These are phyloP conservation scores for Allophyes oxyacanthae DNA, from an alignment of 2,888 invertebrate genomes.

Conservation along the genomic window DNA sequence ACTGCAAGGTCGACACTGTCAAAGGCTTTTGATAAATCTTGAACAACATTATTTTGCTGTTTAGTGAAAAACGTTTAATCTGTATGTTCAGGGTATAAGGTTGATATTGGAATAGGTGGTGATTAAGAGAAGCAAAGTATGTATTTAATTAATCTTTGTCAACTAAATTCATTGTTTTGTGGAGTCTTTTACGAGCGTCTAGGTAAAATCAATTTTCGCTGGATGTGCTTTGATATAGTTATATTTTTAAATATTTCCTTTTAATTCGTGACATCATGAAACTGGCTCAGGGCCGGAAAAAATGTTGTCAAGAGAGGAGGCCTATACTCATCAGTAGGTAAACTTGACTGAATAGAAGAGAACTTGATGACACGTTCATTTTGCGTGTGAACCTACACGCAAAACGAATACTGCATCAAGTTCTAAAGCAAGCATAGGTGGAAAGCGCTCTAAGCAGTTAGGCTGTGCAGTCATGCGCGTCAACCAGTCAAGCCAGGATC, in stretches of 20 bases:
- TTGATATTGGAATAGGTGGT: slow-evolving; percentile 16
- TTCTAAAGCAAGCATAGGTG: no score
- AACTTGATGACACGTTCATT: no score
- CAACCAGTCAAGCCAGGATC: background rate
- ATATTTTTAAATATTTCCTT: background rate
- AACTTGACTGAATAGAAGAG: no score
- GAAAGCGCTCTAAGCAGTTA: background rate
- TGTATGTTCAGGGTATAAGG: slow-evolving; percentile 26
- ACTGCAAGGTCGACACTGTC: slow-evolving; percentile 83
- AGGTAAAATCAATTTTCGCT: slow-evolving; percentile 35
- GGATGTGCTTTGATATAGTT: slow-evolving; percentile 14
- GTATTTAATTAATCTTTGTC: slow-evolving; percentile 50
- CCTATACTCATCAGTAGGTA: no score
- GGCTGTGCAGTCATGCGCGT: background rate
- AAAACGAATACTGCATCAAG: no score
- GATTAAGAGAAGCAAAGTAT: background rate
- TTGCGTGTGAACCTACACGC: no score
- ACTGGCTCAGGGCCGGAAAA: no score
- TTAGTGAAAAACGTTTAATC: slow-evolving; percentile 7
- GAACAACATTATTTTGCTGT: slow-evolving; percentile 49
- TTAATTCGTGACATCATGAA: background rate
- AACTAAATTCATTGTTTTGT: slow-evolving; percentile 53
- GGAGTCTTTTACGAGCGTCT: slow-evolving; percentile 35
- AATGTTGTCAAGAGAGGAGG: no score
- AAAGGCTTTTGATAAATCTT: slow-evolving; percentile 78